Evolutionary conservation across 2,888 invertebrate species (phyloP).

Genomic region (Halictus ligatus): DNA sequence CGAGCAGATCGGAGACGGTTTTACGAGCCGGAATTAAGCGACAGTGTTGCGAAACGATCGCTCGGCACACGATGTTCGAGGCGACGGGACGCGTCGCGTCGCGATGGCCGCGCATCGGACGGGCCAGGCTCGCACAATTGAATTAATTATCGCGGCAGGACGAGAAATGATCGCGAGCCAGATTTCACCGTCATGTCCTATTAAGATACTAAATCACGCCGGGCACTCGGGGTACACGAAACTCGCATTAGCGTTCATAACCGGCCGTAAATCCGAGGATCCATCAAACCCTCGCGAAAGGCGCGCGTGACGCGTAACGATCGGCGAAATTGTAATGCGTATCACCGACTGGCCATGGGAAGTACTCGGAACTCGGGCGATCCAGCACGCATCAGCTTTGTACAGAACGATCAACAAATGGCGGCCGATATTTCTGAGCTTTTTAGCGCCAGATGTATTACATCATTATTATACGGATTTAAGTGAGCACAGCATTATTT

Average conservation of each 20-base stretch:
- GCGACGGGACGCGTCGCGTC: not conserved
- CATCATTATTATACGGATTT: too few species aligned
- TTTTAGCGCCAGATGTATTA: too few species aligned
- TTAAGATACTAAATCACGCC: conserved; percentile 69
- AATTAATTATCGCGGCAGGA: conserved; percentile 63
- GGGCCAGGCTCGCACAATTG: conserved; percentile 50
- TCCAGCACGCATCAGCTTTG: not conserved
- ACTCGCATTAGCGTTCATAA: conserved; percentile 67
- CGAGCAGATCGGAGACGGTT: not conserved
- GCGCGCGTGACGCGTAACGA: conserved; percentile 31
- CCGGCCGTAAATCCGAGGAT: conserved; percentile 60
- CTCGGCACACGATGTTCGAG: conserved; percentile 25
- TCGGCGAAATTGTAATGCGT: conserved; percentile 39
- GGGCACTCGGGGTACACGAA: conserved; percentile 60
- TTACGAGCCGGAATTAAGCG: conserved; percentile 19
- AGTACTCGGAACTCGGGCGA: conserved; percentile 15
- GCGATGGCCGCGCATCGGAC: not conserved
- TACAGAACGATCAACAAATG: not conserved
- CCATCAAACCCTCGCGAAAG: conserved; percentile 39
- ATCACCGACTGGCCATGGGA: conserved; percentile 10
- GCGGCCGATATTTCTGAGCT: not conserved
- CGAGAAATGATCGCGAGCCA: conserved; percentile 53
- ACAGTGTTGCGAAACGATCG: conserved; percentile 21
- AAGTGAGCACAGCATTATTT: too few species aligned
- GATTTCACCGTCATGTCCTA: conserved; percentile 63